A percentile compares a stretch with the other conserved stretches of the same genome.
Conservation (phyloP, 2,113 vertebrate species). For the Chlamydotis undulata region DNA sequence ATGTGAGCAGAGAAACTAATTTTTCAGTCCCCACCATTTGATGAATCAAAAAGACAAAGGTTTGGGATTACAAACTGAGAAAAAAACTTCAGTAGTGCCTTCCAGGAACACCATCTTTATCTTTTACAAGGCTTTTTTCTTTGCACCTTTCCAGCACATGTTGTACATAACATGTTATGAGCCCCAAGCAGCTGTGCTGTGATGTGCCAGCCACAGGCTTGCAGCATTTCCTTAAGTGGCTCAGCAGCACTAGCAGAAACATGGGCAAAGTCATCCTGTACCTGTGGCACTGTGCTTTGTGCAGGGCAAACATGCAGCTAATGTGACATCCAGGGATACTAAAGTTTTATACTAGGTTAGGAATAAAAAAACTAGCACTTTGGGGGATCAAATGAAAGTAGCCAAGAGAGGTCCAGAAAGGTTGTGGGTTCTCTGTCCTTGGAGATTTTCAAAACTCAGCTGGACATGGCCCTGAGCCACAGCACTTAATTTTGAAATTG, state of each 20-base stretch:
- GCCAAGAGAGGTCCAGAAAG: background rate
- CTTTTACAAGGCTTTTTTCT: background rate
- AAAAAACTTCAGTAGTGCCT: background rate
- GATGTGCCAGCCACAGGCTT: background rate
- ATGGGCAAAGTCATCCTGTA: background rate
- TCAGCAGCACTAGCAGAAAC: background rate
- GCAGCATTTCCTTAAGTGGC: background rate
- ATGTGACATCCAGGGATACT: rapidly evolving
- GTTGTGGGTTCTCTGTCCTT: background rate
- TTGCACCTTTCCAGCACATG: background rate
- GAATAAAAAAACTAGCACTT: background rate
- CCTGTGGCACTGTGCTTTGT: rapidly evolving
- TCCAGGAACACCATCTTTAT: background rate
- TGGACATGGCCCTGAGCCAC: background rate
- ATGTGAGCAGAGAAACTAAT: background rate
- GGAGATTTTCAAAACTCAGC: background rate
- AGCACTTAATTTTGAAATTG: background rate
- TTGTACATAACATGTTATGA: rapidly evolving
- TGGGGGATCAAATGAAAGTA: background rate
- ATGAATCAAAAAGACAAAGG: background rate
- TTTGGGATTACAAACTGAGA: background rate
- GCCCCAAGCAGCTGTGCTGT: rapidly evolving
- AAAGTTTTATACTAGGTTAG: background rate
- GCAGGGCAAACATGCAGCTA: background rate
- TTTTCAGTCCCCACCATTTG: background rate